Conservation (phyloP, 2,797 vertebrate species). For the Siniperca undulata region DNA sequence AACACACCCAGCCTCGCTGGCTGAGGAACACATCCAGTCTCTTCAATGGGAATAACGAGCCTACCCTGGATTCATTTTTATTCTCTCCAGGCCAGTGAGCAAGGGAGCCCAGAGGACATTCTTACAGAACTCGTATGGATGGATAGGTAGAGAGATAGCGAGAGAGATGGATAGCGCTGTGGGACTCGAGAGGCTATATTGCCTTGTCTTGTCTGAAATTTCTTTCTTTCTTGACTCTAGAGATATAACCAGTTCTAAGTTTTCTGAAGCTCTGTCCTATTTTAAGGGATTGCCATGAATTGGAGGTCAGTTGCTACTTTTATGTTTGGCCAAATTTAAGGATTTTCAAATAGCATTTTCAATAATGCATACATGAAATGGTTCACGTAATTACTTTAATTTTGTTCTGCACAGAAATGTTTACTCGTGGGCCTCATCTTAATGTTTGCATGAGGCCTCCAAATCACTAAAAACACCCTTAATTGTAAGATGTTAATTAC, state of each 20-base stretch:
- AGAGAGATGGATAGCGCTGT: background rate
- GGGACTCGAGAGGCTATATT: background rate
- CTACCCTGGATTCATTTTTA: constrained; percentile 11
- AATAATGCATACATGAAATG: background rate
- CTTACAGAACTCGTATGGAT: constrained; percentile 5
- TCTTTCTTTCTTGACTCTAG: background rate
- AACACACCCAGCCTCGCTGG: constrained; percentile 15
- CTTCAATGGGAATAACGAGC: constrained; percentile 22
- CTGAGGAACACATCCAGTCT: constrained; percentile 7
- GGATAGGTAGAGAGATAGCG: background rate
- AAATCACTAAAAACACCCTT: background rate
- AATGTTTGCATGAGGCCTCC: too few species aligned
- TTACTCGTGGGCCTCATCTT: background rate
- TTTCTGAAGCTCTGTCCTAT: background rate
- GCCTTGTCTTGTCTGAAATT: background rate
- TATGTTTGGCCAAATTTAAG: background rate
- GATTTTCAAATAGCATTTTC: background rate
- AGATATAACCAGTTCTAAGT: background rate
- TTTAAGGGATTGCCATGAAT: background rate
- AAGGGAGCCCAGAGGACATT: constrained; percentile 20
- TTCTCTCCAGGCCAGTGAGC: constrained; percentile 6
- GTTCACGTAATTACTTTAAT: background rate
- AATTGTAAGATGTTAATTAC: background rate
- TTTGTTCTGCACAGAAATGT: background rate
- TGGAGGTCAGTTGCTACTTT: background rate